phyloP scores from a whole-genome alignment of 1,140 invertebrate genomes.

The Cheumatopsyche charites region DNA sequence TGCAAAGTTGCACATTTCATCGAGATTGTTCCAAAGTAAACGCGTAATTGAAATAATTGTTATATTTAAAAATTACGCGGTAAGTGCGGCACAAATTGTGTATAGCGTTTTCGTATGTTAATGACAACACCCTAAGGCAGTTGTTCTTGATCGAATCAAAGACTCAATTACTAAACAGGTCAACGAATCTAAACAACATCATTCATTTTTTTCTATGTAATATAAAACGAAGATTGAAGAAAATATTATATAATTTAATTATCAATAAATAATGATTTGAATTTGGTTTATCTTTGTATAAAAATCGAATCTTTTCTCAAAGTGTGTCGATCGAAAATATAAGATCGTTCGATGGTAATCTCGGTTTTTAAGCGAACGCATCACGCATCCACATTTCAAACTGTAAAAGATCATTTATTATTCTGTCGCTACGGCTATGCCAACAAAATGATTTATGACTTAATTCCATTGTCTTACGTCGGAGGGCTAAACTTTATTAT shows the following conservation, averaged over 20 bases:
- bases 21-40: not conserved
- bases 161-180: slow-evolving; percentile 14
- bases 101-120: not conserved
- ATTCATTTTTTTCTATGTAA: too few relatives aligned
- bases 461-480: slow-evolving; percentile 47
- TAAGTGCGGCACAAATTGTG: too few relatives aligned
- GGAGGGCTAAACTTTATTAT: slow-evolving; percentile 40
- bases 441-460: slow-evolving; percentile 46
- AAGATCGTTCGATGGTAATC: not conserved
- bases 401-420: slow-evolving; percentile 44
- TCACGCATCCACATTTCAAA: slow-evolving; percentile 42
- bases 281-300: too few relatives aligned
- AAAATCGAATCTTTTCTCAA: too few relatives aligned
- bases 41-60: slow-evolving; percentile 5
- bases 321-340: too few relatives aligned
- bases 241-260: too few relatives aligned
- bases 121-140: not conserved
- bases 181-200: slow-evolving; percentile 2
- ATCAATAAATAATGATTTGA: too few relatives aligned
- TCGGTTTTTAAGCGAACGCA: slow-evolving; percentile 24
- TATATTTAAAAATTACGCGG: too few relatives aligned
- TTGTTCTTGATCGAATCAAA: slow-evolving; percentile 15
- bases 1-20: not conserved
- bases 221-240: too few relatives aligned
- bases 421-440: slow-evolving; percentile 41